Base-by-base conservation (phyloP, 2,113 vertebrate species). In the human (Homo sapiens) region DNA sequence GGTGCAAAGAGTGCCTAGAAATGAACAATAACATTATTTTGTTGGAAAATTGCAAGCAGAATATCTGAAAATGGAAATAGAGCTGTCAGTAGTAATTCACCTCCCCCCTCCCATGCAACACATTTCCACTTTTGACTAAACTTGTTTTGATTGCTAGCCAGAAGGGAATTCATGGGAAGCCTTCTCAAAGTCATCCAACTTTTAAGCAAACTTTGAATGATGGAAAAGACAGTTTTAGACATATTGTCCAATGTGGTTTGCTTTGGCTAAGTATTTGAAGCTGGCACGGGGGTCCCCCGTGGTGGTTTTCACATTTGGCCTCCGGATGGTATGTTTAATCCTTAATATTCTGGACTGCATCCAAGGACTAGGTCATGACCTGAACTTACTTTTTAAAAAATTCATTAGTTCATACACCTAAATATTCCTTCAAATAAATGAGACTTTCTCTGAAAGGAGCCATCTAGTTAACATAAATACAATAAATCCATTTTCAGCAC, bases 131-230 rank as follows among this genome's bases (percentile, higher is more conserved):
- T 98, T 97, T 98, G 97, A 97, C 97, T 98, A 98, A 98, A 98
- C 97, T 98, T 99, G 98, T 98, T 99, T 99, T 99, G 98, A 98
- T 98, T 98, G 96, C 96, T 98, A 98, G 98, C 97, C 98, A 99
- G 98, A 98, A 97, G 98, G 97, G 94, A 98, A 99, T 98, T 98
- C 84, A 98, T 95, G 98, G 97, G 97, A 98, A 98, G 97, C 94
- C 97, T 98, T 99, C 96, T 95, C 97, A 98, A 98, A 98, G 98
- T 98, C 97, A 95, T 98, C 96, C 98, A 98, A 98, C 97, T 99
- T 98, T 98, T 97, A 98, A 98, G 98, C 96, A 98, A 98, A 99
- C 97, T 98, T 98, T 98, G 98, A 98, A 92, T 98, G 98, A 98
- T 98, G 97, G 98, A 98, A 98, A 98, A 98, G 91, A 97, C 96